A percentile compares a stretch with the other conserved stretches of the same genome.
Evolutionary conservation across 1,140 invertebrate genomes (phyloP).

Genomic region (Panulirus ornatus): DNA sequence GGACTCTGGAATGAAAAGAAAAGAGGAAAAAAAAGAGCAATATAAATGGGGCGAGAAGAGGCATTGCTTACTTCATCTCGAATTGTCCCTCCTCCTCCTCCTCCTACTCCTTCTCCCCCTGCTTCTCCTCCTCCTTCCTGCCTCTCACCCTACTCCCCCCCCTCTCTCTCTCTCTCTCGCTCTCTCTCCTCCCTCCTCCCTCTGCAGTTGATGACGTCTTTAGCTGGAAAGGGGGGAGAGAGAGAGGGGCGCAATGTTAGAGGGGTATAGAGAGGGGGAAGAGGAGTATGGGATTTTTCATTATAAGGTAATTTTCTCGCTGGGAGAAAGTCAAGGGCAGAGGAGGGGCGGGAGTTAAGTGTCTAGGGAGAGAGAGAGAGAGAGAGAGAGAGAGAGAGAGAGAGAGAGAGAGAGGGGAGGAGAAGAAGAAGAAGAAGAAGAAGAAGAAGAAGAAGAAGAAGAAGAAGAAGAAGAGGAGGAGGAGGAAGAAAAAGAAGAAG

Average conservation of each 20-base stretch:
- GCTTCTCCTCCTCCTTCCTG: conserved; percentile 6
- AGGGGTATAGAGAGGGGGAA: background rate
- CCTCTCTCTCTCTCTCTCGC: too few species aligned
- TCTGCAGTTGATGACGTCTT: background rate
- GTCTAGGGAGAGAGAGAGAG: background rate
- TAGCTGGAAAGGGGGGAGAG: background rate
- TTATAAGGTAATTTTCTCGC: too few species aligned
- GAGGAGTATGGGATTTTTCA: background rate
- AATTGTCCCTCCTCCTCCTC: background rate
- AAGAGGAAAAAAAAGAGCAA: too few species aligned
- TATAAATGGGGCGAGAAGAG: too few species aligned
- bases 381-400: background rate
- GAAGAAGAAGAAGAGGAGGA: background rate
- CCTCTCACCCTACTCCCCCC: too few species aligned
- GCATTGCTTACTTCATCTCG: conserved; percentile 15
- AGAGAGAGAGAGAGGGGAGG: too few species aligned
- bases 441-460: background rate
- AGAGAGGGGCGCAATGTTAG: background rate
- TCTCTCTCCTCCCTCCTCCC: too few species aligned
- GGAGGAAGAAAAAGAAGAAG: background rate
- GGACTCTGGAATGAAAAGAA: too few species aligned
- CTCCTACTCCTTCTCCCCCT: background rate
- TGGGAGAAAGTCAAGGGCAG: background rate
- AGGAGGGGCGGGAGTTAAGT: background rate
- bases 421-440: background rate